phyloP scores from a whole-genome alignment of 2,113 vertebrate species.

The Glaucomys volans region DNA sequence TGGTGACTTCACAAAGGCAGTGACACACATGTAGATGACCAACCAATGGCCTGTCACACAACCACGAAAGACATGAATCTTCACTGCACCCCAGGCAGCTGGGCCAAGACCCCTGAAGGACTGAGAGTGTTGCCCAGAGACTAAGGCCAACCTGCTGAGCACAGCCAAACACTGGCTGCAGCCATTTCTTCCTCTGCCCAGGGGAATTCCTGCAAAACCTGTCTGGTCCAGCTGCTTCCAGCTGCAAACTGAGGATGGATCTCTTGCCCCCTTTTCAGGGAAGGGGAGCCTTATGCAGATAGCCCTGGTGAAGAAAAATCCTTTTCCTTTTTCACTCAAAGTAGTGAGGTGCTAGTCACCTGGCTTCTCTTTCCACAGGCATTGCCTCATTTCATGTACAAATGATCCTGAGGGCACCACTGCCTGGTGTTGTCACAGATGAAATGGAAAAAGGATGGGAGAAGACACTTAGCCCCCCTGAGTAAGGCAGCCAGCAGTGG shows the following conservation, averaged over 20 bases:
- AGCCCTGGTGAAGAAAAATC: background rate
- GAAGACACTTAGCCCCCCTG: accelerated
- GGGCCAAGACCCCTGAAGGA: background rate
- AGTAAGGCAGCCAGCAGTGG: too few relatives aligned
- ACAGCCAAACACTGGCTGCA: background rate
- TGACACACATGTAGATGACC: background rate
- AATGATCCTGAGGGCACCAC: background rate
- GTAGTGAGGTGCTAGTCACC: background rate
- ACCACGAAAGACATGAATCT: background rate
- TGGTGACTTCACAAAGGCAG: background rate
- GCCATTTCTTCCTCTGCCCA: background rate
- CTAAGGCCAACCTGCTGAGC: background rate
- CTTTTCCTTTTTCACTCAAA: background rate
- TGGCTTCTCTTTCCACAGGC: background rate
- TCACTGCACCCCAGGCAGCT: background rate
- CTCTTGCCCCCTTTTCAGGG: accelerated
- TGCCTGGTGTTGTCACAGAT: background rate
- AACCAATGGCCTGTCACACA: background rate
- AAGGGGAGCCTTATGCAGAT: background rate
- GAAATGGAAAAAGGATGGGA: background rate
- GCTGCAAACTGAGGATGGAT: background rate
- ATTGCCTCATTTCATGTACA: background rate
- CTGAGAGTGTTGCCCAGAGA: background rate
- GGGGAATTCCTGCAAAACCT: background rate
- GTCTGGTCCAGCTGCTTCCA: background rate